These are phyloP conservation scores for Thymelicus sylvestris DNA, from an alignment of 2,888 invertebrate genomes.

Conservation along the genomic window DNA sequence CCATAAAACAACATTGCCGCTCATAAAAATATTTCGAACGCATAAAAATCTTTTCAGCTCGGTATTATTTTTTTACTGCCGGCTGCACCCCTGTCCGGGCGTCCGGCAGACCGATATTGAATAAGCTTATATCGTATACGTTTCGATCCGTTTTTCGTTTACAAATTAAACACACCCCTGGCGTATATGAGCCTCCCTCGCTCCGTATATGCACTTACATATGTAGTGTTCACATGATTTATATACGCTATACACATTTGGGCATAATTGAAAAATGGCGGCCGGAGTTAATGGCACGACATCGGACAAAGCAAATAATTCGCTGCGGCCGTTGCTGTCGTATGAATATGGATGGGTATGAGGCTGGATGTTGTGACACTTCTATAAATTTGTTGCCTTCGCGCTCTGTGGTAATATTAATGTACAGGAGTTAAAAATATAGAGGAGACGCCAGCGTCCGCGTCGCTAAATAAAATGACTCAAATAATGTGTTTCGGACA, in stretches of 20 bases:
- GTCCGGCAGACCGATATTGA: slow-evolving; percentile 56
- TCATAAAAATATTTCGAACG: slow-evolving; percentile 50
- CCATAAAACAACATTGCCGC: slow-evolving; percentile 41
- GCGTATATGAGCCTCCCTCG: slow-evolving; percentile 48
- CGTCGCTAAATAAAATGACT: neutral
- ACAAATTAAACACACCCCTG: slow-evolving; percentile 77
- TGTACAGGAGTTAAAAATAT: slow-evolving; percentile 30
- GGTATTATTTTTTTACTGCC: slow-evolving; percentile 49
- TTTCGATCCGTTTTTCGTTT: slow-evolving; percentile 68
- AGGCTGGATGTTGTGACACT: slow-evolving; percentile 42
- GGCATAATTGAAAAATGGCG: slow-evolving; percentile 83
- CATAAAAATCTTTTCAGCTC: slow-evolving; percentile 53
- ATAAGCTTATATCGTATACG: slow-evolving; percentile 63
- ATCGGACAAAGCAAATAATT: slow-evolving; percentile 69
- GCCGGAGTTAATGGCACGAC: slow-evolving; percentile 62
- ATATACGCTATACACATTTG: slow-evolving; percentile 77
- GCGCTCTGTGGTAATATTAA: slow-evolving; percentile 39
- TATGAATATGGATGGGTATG: slow-evolving; percentile 47
- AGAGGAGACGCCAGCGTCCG: neutral
- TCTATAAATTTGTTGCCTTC: slow-evolving; percentile 44
- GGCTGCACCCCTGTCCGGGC: slow-evolving; percentile 58
- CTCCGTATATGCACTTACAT: slow-evolving; percentile 47
- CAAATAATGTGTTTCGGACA: neutral
- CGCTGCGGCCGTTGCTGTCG: slow-evolving; percentile 46
- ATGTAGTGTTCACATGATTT: slow-evolving; percentile 67